phyloP scores from a whole-genome alignment of 2,113 vertebrate species.

The Phrynocephalus versicolor region DNA sequence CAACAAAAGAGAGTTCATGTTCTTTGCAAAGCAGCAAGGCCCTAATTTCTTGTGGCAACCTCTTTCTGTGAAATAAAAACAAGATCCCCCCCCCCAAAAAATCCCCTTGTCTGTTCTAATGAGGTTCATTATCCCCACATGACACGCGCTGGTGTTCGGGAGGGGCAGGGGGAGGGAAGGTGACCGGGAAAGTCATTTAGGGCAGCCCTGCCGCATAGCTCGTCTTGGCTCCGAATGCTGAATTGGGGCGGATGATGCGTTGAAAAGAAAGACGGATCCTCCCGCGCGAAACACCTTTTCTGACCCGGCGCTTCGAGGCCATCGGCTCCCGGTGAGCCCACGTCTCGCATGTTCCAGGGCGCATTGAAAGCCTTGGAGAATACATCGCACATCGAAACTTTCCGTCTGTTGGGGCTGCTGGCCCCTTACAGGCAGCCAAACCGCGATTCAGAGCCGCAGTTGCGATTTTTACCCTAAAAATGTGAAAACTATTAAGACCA shows the following conservation, averaged over 20 bases:
- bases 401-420: too few relatives aligned
- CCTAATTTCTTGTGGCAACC: neutral
- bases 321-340: too few relatives aligned
- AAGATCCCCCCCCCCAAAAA: neutral
- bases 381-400: neutral
- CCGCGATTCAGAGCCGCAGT: neutral
- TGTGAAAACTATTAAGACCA: too few relatives aligned
- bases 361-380: too few relatives aligned
- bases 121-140: neutral
- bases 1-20: neutral
- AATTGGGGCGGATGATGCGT: neutral
- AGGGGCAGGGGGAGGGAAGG: neutral
- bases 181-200: neutral
- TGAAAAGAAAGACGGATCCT: too few relatives aligned
- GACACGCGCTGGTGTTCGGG: neutral
- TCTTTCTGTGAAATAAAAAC: too few relatives aligned
- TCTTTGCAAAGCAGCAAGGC: neutral
- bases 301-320: too few relatives aligned
- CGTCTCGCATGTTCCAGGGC: neutral
- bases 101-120: neutral
- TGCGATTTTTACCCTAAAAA: neutral
- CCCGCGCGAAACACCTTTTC: neutral
- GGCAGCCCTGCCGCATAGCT: neutral
- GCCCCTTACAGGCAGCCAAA: neutral
- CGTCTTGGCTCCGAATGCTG: neutral